A percentile compares a stretch with the other conserved stretches of the same genome.
These are phyloP conservation scores for Metacarcinus magister DNA, from an alignment of 2,888 invertebrate species.

Conservation along the genomic window DNA sequence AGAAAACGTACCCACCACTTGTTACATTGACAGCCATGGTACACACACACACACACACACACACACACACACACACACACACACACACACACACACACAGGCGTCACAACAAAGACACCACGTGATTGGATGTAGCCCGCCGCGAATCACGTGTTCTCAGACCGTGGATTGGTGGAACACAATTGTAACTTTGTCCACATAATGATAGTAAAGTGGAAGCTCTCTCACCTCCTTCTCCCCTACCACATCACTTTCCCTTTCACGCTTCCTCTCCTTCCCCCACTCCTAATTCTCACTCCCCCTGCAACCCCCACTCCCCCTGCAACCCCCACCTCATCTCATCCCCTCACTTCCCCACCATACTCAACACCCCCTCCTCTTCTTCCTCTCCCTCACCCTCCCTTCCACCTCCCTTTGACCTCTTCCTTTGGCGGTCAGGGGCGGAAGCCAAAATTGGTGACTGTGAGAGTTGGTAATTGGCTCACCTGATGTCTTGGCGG, in stretches of 20 bases:
- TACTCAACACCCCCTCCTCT: not conserved
- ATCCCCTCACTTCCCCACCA: not conserved
- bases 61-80: conserved; percentile 2
- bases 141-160: too few relatives aligned
- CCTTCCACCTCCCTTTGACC: not conserved
- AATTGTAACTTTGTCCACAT: not conserved
- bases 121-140: too few relatives aligned
- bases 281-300: not conserved
- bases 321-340: not conserved
- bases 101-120: not conserved
- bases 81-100: not conserved
- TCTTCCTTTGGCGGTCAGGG: not conserved
- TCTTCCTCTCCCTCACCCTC: not conserved
- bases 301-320: too few relatives aligned
- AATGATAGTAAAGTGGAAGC: not conserved
- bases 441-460: conserved; percentile 56
- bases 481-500: not conserved
- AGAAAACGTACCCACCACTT: not conserved
- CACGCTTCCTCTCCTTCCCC: not conserved
- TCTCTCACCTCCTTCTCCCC: not conserved
- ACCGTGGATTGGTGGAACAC: not conserved
- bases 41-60: not conserved
- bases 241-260: not conserved
- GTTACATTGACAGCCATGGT: too few relatives aligned
- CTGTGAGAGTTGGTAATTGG: conserved; percentile 34